These are phyloP conservation scores for Scotopteryx bipunctaria DNA, from an alignment of 2,888 invertebrate genomes.

Conservation along the genomic window DNA sequence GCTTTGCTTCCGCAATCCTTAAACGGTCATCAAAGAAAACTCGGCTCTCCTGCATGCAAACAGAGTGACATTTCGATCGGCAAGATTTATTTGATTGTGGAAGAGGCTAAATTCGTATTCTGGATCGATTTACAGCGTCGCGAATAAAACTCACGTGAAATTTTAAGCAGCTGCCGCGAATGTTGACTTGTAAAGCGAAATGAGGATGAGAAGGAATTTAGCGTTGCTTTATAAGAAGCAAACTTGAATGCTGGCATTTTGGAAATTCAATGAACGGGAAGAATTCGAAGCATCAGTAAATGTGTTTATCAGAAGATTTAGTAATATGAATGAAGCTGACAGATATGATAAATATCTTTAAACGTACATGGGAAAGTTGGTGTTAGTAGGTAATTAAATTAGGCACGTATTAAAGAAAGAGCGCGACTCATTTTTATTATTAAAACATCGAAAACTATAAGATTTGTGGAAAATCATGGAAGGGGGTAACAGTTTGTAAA, in stretches of 20 bases:
- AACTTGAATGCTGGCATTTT: slow-evolving; percentile 2
- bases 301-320: too few species aligned
- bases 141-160: slow-evolving; percentile 50
- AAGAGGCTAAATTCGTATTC: slow-evolving; percentile 43
- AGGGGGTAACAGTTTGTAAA: too few species aligned
- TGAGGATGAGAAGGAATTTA: slow-evolving; percentile 18
- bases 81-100: slow-evolving; percentile 25
- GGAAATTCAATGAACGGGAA: neutral
- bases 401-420: slow-evolving; percentile 4
- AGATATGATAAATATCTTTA: neutral
- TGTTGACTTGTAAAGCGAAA: slow-evolving; percentile 23
- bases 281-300: neutral
- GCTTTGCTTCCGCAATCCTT: slow-evolving; percentile 58
- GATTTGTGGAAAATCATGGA: too few species aligned
- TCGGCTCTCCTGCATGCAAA: slow-evolving; percentile 31
- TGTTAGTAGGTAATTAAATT: neutral
- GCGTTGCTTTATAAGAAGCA: neutral
- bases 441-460: slow-evolving; percentile 1
- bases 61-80: slow-evolving; percentile 39
- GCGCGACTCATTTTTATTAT: too few species aligned
- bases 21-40: slow-evolving; percentile 34
- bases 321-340: too few species aligned
- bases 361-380: slow-evolving; percentile 4
- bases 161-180: slow-evolving; percentile 47
- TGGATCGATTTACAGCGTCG: slow-evolving; percentile 49